These are phyloP conservation scores for Mycteria americana DNA, from an alignment of 2,797 vertebrate genomes.

Conservation along the genomic window DNA sequence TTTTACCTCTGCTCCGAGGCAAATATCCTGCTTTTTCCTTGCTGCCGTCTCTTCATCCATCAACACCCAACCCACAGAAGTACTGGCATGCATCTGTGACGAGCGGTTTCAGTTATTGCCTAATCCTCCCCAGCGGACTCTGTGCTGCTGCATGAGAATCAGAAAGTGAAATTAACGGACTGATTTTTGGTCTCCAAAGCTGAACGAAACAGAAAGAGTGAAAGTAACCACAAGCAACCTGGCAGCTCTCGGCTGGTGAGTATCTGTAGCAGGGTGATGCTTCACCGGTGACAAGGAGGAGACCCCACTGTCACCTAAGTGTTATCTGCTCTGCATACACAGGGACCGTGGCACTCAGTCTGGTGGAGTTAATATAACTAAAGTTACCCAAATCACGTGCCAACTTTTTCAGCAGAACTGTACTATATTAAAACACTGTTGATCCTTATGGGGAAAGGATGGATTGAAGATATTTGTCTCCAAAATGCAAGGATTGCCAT, in stretches of 20 bases:
- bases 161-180: background rate
- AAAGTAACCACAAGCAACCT: background rate
- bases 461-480: background rate
- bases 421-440: accelerated
- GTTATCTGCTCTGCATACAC: background rate
- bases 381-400: background rate
- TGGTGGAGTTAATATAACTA: background rate
- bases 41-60: background rate
- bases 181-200: background rate
- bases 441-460: background rate
- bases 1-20: background rate
- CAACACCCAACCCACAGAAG: background rate
- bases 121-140: background rate
- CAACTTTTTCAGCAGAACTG: background rate
- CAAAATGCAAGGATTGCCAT: background rate
- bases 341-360: accelerated
- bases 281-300: background rate
- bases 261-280: background rate
- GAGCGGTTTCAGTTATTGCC: background rate
- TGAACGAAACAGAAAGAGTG: background rate
- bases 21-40: background rate
- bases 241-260: background rate
- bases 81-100: accelerated
- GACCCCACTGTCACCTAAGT: background rate
- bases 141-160: background rate